A percentile compares a stretch with the other conserved stretches of the same genome.
Evolutionary conservation across 2,888 invertebrate genomes (phyloP).

Genomic region (Lasioglossum malachurum): DNA sequence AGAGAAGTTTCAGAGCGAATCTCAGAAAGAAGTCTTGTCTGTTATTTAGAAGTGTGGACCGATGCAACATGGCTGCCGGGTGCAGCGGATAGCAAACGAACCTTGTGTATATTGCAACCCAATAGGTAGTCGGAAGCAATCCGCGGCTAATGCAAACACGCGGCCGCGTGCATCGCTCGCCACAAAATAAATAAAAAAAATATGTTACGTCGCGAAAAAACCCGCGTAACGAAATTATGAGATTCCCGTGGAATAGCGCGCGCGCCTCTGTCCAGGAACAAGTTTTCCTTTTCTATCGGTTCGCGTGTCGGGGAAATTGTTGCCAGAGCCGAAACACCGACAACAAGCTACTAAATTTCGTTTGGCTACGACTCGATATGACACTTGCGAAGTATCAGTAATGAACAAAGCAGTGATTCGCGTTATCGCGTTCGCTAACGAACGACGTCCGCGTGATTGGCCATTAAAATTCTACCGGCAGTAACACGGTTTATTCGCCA

Average conservation of each 20-base stretch:
- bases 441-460: conserved; percentile 21
- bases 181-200: neutral
- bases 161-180: neutral
- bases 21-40: neutral
- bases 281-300: neutral
- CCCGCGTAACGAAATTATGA: neutral
- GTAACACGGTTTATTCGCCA: conserved; percentile 25
- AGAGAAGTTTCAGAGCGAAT: neutral
- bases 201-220: neutral
- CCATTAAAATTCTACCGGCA: conserved; percentile 38
- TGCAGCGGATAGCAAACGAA: neutral
- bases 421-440: conserved; percentile 20
- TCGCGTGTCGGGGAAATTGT: neutral
- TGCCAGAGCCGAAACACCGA: neutral
- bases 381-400: conserved; percentile 6
- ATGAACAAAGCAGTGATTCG: conserved; percentile 16
- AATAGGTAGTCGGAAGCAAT: neutral
- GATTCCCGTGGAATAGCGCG: neutral
- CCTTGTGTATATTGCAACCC: neutral
- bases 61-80: neutral
- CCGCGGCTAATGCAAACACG: neutral
- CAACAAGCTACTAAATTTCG: conserved; percentile 18
- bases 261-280: neutral
- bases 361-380: neutral
- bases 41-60: neutral